Conservation (phyloP, 1,140 invertebrate species). For the Euura lappo region DNA sequence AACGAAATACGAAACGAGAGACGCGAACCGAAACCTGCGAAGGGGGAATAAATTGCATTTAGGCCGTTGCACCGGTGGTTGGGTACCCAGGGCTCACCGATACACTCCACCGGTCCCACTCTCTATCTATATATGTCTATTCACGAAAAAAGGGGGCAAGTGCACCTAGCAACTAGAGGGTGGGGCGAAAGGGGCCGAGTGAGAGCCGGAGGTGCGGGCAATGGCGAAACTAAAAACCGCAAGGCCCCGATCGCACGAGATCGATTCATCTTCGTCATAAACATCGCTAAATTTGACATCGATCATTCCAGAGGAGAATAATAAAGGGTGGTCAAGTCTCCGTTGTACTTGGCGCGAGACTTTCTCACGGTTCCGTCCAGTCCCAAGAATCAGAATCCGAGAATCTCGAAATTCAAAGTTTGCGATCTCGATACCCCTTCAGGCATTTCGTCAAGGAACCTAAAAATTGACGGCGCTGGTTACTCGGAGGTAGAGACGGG, state of each 20-base stretch:
- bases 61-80: conserved; percentile 49
- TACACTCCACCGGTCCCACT: too few relatives aligned
- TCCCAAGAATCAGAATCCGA: too few relatives aligned
- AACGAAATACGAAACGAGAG: conserved; percentile 43
- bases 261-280: too few relatives aligned
- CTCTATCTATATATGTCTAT: conserved; percentile 34
- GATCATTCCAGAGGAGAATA: too few relatives aligned
- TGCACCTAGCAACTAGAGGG: conserved; percentile 57
- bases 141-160: conserved; percentile 47
- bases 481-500: background rate
- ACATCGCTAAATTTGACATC: too few relatives aligned
- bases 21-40: conserved; percentile 30
- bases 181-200: conserved; percentile 28
- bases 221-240: background rate
- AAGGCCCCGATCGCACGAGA: background rate
- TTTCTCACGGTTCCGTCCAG: too few relatives aligned
- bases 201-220: conserved; percentile 6
- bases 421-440: background rate
- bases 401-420: too few relatives aligned
- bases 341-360: too few relatives aligned
- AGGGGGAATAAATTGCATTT: conserved; percentile 55
- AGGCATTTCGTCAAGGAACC: background rate
- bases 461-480: conserved; percentile 1
- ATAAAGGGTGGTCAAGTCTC: too few relatives aligned
- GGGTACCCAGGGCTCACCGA: conserved; percentile 26